Conservation (phyloP, 1,140 invertebrate genomes). For the Drosophila sproati region DNA sequence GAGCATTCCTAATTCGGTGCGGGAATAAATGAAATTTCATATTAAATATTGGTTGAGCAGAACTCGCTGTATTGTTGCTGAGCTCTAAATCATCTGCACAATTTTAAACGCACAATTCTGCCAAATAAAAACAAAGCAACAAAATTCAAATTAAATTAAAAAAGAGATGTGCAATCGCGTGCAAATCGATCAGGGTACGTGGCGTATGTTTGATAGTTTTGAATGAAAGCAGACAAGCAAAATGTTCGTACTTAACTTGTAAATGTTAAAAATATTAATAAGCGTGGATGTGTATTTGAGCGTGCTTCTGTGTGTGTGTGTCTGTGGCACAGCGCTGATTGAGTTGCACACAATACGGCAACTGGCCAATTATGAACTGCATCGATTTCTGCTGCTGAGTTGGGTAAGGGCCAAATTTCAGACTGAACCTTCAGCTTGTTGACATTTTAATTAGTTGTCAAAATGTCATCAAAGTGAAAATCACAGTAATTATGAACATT, state of each 20-base stretch:
- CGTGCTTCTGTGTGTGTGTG: background rate
- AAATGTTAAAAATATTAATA: background rate
- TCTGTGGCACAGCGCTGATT: slow-evolving; percentile 49
- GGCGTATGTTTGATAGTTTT: slow-evolving; percentile 67
- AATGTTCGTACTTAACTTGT: background rate
- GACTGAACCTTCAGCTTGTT: slow-evolving; percentile 36
- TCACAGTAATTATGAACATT: slow-evolving; percentile 23
- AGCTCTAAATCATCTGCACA: slow-evolving; percentile 55
- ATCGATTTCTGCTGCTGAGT: background rate
- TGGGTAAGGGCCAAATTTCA: slow-evolving; percentile 13
- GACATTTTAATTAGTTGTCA: slow-evolving; percentile 76
- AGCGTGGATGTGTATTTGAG: background rate
- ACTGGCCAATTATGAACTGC: slow-evolving; percentile 66
- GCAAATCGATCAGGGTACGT: slow-evolving; percentile 16
- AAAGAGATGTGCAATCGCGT: slow-evolving; percentile 54
- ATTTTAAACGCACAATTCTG: slow-evolving; percentile 34
- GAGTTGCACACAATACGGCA: slow-evolving; percentile 73
- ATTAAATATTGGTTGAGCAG: slow-evolving; percentile 7
- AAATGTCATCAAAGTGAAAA: slow-evolving; percentile 43
- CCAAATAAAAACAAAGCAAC: background rate
- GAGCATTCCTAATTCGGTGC: slow-evolving; percentile 5
- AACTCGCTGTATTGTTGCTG: slow-evolving; percentile 30
- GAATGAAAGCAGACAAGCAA: slow-evolving; percentile 22
- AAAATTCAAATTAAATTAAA: slow-evolving; percentile 10
- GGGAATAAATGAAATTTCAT: slow-evolving; percentile 1